Base-by-base conservation (phyloP, 2,797 vertebrate species). In the Peromyscus eremicus region DNA sequence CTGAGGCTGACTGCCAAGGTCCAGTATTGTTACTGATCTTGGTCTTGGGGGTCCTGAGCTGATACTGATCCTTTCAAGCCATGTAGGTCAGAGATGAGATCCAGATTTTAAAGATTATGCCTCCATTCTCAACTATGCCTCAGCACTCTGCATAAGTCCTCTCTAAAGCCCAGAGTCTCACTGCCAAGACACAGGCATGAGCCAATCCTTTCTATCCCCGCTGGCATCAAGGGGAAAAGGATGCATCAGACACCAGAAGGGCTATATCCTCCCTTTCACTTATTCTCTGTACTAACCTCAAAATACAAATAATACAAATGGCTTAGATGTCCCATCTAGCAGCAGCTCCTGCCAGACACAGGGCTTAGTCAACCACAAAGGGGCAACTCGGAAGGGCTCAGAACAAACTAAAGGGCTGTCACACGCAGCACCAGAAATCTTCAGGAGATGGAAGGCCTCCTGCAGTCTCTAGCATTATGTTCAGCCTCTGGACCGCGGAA, bases 281-380 rank as follows among this genome's bases (percentile, higher is more conserved):
- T 84, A 55, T 29, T 85, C 81, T 85, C 43, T 52, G 71, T 23
- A 57, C 70, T 34, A 91, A 49, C 82, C 21, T 32, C 46, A 87
- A 55, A 92, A 52, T 34, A 95, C 49, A 95, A 43, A 91, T 5
- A 89, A 52, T 43, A 93, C 57, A 94, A 43, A 91, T 17, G 34
- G 25, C 14, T 79, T 46, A 77, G 23, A 40, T 7, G 4, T 49
- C 32, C 46, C 57, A 83, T 60, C 81, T 23, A 87, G 52, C 71
- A 60, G 40, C 46, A 92, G 81, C 66, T 25, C 76, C 62, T 57
- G 64, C 34, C 71, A 76, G 11, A 88, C 34, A 90, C 34, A 92
- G 29, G 85, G 43, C 55, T 90, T 80, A 46, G 75, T 16, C 4
- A 76, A 79, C 52, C 55, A 55, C 11, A 14, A 29, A 66, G n/a